These are phyloP conservation scores for Elysia chlorotica DNA, from an alignment of 1,140 invertebrate species.

Conservation along the genomic window DNA sequence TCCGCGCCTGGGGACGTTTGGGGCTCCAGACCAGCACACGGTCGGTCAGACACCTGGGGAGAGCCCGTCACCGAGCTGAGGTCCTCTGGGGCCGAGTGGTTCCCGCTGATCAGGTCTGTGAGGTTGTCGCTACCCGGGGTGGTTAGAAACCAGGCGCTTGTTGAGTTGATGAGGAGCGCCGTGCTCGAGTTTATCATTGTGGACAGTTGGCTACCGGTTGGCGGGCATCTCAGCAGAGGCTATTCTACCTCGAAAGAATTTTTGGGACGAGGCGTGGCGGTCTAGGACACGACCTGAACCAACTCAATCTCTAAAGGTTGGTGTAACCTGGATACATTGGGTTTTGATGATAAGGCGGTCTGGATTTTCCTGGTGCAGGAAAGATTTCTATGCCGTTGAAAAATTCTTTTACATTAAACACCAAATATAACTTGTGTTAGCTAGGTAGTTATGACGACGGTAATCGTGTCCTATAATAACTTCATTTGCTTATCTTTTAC, in stretches of 20 bases:
- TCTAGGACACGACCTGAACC: neutral
- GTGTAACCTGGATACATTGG: neutral
- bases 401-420: too few species aligned
- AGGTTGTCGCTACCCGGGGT: neutral
- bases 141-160: slow-evolving; percentile 8
- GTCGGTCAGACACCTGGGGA: neutral
- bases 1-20: neutral
- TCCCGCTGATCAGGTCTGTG: neutral
- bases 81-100: neutral
- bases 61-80: neutral
- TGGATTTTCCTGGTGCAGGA: too few species aligned
- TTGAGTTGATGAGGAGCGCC: neutral
- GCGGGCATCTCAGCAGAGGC: too few species aligned
- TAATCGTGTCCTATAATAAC: too few species aligned
- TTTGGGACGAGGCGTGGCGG: neutral
- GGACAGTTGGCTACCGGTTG: too few species aligned
- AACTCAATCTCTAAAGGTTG: neutral
- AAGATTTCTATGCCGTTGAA: too few species aligned
- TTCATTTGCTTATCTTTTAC: too few species aligned
- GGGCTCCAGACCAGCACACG: neutral
- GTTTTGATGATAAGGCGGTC: neutral
- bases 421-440: too few species aligned
- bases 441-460: too few species aligned
- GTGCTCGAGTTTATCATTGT: neutral
- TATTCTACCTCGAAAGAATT: neutral